Conservation (phyloP, 1,140 invertebrate species). For the Alviniconcha marisindica region DNA sequence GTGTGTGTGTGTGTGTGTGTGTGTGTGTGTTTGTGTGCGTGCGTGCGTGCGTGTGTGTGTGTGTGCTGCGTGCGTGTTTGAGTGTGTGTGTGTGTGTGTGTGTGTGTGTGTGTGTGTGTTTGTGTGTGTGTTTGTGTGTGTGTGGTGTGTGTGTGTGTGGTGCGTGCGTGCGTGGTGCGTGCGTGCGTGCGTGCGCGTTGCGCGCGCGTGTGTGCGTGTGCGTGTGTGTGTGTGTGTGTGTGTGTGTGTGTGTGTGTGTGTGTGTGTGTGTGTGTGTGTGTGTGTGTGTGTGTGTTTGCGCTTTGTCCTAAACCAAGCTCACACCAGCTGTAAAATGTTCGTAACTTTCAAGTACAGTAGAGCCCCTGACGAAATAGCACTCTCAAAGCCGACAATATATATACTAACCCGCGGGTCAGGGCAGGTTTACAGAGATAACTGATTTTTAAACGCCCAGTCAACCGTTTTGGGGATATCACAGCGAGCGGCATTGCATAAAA, state of each 20-base stretch:
- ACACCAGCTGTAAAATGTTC: no score
- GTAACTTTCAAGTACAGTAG: no score
- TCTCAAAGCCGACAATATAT: no score
- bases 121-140: background rate
- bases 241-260: background rate
- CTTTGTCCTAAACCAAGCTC: no score
- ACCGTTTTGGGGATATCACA: no score
- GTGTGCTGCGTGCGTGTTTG: background rate
- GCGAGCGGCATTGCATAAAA: no score
- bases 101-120: background rate
- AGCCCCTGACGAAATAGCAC: no score
- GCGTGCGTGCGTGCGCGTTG: conserved; percentile 8
- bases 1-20: background rate
- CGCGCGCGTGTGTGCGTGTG: background rate
- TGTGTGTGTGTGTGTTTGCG: background rate
- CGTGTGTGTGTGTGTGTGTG: background rate
- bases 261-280: conserved; percentile 20
- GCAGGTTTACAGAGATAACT: no score
- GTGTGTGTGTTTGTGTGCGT: background rate
- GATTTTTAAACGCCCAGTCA: no score
- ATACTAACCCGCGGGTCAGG: no score
- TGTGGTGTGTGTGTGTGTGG: conserved; percentile 12
- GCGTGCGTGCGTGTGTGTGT: background rate
- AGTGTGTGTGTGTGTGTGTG: background rate
- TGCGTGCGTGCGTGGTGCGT: no score